Evolutionary conservation across 2,797 vertebrate genomes (phyloP), one percentile per base, ranked within the genome.

Genomic region (Schizothorax lantsangensis): DNA sequence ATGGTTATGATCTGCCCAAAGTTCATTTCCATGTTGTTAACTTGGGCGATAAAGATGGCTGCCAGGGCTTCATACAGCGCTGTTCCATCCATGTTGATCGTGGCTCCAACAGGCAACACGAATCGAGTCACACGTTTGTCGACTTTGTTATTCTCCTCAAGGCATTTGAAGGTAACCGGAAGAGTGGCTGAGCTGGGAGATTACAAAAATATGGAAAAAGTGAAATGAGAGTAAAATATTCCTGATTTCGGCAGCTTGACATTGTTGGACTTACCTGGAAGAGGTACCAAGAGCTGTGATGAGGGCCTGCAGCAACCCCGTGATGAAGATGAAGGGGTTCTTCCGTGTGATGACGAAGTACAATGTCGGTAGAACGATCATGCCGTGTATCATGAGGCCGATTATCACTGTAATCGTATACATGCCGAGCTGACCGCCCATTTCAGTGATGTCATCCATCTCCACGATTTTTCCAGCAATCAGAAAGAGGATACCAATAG

Each of bases 391-490:
- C 88, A 97, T 91, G 80, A 99, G 92, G 77, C 98, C 98, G 0
- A 98, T 95, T 62, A 99, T 98, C 52, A 99, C 98, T 0, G 98
- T 98, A 83, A 99, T 92, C 0, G 98, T 99, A 73, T 99, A 99
- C 98, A 99, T 99, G 90, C 97, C 98, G 86, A 99, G 95, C 92
- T 99, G 98, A 0, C 98, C 98, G 1, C 98, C 98, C 23, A 99
- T 98, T 88, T 97, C 95, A 1, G 97, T 97, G 94, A 98, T 96
- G 87, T 99, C 97, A 86, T 99, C 97, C 98, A 99, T 99, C 93
- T 99, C 98, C 84, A 99, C 97, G 33, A 99, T 99, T 93, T 99
- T 99, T 52, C 98, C 98, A 79, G 98, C 97, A 81, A 99, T 99
- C 86, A 99, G 91, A 93, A 99, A 99, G 80, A 99, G 95, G 92